These are phyloP conservation scores for Spondyliosoma cantharus DNA, from an alignment of 2,797 vertebrate species.

Conservation along the genomic window DNA sequence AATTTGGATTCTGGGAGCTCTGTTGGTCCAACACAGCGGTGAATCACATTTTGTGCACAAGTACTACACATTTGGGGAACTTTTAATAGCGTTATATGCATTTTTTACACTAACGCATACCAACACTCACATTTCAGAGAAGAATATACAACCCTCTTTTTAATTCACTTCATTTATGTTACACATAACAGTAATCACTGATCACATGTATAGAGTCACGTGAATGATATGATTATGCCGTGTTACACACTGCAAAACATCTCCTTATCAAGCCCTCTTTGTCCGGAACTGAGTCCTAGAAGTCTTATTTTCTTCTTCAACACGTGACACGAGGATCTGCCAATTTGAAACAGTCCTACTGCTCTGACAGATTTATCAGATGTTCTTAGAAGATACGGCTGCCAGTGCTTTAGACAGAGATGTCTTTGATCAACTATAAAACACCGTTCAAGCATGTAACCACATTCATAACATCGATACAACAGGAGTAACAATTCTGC, in stretches of 20 bases:
- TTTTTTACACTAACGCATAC: not conserved
- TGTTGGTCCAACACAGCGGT: not conserved
- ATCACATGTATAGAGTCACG: not conserved
- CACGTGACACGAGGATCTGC: no score
- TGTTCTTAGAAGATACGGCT: no score
- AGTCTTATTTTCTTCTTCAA: not conserved
- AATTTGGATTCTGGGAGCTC: not conserved
- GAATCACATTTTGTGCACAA: not conserved
- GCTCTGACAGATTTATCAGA: no score
- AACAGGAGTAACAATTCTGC: not conserved
- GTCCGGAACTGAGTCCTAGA: not conserved
- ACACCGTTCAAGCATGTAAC: not conserved
- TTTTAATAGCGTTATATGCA: rapidly evolving
- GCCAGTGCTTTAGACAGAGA: not conserved
- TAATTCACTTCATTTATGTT: not conserved
- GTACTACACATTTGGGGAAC: not conserved
- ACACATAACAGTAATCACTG: not conserved
- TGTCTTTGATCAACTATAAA: not conserved
- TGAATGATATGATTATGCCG: not conserved
- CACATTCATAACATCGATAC: no score
- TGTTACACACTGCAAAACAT: not conserved
- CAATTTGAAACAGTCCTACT: no score
- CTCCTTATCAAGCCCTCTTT: not conserved
- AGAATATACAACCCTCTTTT: not conserved
- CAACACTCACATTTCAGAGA: not conserved